Base-by-base conservation (phyloP, 2,113 vertebrate species). In the Excalfactoria chinensis region DNA sequence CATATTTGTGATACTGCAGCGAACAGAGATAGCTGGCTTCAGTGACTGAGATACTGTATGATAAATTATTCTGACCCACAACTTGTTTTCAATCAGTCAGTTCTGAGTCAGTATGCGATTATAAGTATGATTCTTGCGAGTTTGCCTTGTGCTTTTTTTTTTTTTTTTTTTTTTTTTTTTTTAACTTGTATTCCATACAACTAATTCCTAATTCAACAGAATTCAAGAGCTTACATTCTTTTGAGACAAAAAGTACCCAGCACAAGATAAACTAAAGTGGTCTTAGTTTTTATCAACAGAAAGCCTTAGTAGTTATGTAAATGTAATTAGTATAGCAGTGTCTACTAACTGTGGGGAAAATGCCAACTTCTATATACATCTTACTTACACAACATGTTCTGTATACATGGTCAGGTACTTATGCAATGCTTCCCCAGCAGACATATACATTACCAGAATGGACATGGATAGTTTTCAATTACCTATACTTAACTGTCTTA, bases 1-100 rank as follows among this genome's bases (percentile, higher is more conserved):
- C 69, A 76, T 10, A 32, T 95, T 92, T 93, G 58, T 90, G 90
- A 88, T 56, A 74, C 41, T 92, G 86, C 96, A 92, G 41, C 30
- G 89, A 64, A 69, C 32, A 86, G 83, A 86, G 83, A 75, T 51
- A 79, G 26, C 59, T 84, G 73, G 37, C 77, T 89, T 81, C 17
- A 40, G 5, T 51, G 37, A 9, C 15, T 75, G 49, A 84, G 64
- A 63, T 69, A 43, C 8, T 92, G 35, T 89, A 55, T 94, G 82
- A 88, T 73, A 46, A 10, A 32, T 91, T 90, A 76, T 73, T 96
- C 87, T 96, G 88, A 79, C 77, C 71, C 69, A 68, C 23, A 74
- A 41, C 73, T 68, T 94, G 30, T 17, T 83, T 93, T 90, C 91
- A 95, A 86, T 94, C 49, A 37, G 68, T 94, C 49, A 9, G 11